Percentiles rank a stretch among this genome's conserved stretches.
phyloP scores from a whole-genome alignment of 2,888 invertebrate genomes.

The Hetaerina titia region DNA sequence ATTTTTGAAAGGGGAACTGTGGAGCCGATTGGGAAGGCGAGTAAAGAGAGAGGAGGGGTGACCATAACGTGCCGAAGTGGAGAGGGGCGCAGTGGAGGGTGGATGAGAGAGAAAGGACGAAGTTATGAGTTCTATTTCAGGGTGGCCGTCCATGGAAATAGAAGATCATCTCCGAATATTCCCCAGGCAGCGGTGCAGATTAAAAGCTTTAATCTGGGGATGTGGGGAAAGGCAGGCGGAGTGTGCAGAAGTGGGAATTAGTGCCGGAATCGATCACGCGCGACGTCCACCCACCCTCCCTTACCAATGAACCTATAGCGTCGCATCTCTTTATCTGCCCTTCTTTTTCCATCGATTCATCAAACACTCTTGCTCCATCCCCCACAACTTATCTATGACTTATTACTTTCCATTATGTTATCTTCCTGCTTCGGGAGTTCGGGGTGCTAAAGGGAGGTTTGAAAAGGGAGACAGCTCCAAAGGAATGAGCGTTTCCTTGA shows the following conservation, averaged over 20 bases:
- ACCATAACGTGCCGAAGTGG: background rate
- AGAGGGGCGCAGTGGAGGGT: background rate
- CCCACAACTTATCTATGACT: too few relatives aligned
- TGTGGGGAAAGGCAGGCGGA: background rate
- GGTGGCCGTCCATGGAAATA: conserved; percentile 39
- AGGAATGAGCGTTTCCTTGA: too few relatives aligned
- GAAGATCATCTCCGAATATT: conserved; percentile 49
- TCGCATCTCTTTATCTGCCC: background rate
- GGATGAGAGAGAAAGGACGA: background rate
- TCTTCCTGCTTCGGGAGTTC: background rate
- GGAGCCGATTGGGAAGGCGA: background rate
- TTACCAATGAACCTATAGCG: background rate
- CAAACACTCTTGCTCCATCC: background rate
- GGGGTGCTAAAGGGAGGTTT: too few relatives aligned
- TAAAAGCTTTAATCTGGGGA: conserved; percentile 44
- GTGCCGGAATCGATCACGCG: conserved; percentile 1
- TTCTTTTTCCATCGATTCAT: background rate
- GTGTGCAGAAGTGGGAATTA: conserved; percentile 16
- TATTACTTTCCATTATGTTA: background rate
- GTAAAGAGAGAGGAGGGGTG: background rate
- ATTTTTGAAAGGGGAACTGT: background rate
- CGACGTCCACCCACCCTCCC: background rate
- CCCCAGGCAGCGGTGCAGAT: conserved; percentile 49
- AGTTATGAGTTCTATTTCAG: conserved; percentile 48
- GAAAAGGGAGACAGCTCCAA: too few relatives aligned